Evolutionary conservation across 1,140 invertebrate species (phyloP), one percentile per base, ranked within the genome.

Genomic region (Trachymyrmex septentrionalis): DNA sequence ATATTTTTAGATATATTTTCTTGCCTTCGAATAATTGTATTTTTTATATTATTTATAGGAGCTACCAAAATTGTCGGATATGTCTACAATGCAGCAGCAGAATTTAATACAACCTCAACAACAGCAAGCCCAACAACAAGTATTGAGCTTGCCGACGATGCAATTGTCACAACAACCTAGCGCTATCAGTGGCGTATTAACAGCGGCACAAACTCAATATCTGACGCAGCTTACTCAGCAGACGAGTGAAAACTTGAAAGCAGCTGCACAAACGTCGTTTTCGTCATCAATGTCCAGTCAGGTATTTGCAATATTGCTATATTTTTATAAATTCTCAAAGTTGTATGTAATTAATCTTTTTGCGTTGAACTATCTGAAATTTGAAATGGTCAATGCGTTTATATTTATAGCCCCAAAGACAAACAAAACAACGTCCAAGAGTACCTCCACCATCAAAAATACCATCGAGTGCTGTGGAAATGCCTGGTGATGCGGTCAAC

Each of bases 381-480:
- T 10, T 53, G 27, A 50, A 4, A 12, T 80, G 34, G 27, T n/a
- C 19, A 30, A 19, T 38, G 7, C 0, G 34, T 44, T 71, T 78
- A n/a, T 9, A 67, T 78, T 57, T 86, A 30, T 89, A 95, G 93
- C 92, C 93, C 64, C 97, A 96, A 90, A 96, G 96, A 91, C 97
- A 96, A 94, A 96, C 94, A 95, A 98, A 96, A 84, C 96, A 98
- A 92, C 96, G 98, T 90, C 97, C 98, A n/a, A 97, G 98, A 91
- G 96, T 98, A 71, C 98, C 98, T 75, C 98, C 98, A 63, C 98
- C 98, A 19, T 99, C 98, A 24, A 99, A 99, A 97, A 99, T 99
- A 91, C 99, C 98, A 53, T 97, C 98, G 21, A 98, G 97, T 85
- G 99, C 98, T 66, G 99, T 99, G 44, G 98, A 99, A 95, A 99